Evolutionary conservation across 2,888 invertebrate genomes (phyloP).

Genomic region (Apoderus coryli): DNA sequence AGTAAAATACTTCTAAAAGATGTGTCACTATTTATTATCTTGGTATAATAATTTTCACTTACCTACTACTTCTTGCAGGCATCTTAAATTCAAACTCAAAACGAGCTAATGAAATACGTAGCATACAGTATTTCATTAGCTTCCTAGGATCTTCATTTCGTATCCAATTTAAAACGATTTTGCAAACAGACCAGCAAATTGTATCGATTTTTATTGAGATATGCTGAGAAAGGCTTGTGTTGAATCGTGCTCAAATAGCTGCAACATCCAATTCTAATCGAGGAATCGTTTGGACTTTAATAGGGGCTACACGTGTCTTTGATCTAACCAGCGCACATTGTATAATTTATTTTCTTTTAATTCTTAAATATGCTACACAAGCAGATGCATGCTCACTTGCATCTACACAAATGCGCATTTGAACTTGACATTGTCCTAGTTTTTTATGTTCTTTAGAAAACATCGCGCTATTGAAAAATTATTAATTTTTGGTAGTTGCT

Average conservation of each 20-base stretch:
- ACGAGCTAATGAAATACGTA: too few species aligned
- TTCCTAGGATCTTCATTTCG: slow-evolving; percentile 16
- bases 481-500: slow-evolving; percentile 14
- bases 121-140: too few species aligned
- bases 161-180: slow-evolving; percentile 19
- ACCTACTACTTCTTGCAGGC: too few species aligned
- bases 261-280: slow-evolving; percentile 18
- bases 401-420: slow-evolving; percentile 11
- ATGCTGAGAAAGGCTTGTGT: slow-evolving; percentile 10
- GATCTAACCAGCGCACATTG: slow-evolving; percentile 14
- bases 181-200: slow-evolving; percentile 20
- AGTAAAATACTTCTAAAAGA: too few species aligned
- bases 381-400: slow-evolving; percentile 18
- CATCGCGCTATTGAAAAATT: slow-evolving; percentile 16
- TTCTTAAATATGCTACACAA: slow-evolving; percentile 16
- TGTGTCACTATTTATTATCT: too few species aligned
- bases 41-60: too few species aligned
- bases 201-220: slow-evolving; percentile 11
- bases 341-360: slow-evolving; percentile 2
- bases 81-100: too few species aligned
- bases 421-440: background rate
- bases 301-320: slow-evolving; percentile 18
- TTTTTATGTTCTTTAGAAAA: slow-evolving; percentile 8
- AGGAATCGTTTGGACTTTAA: slow-evolving; percentile 17
- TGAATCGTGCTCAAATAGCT: slow-evolving; percentile 13